A percentile compares a stretch with the other conserved stretches of the same genome.
These are phyloP conservation scores for Heliothis subflexa DNA, from an alignment of 1,140 invertebrate species.

Conservation along the genomic window DNA sequence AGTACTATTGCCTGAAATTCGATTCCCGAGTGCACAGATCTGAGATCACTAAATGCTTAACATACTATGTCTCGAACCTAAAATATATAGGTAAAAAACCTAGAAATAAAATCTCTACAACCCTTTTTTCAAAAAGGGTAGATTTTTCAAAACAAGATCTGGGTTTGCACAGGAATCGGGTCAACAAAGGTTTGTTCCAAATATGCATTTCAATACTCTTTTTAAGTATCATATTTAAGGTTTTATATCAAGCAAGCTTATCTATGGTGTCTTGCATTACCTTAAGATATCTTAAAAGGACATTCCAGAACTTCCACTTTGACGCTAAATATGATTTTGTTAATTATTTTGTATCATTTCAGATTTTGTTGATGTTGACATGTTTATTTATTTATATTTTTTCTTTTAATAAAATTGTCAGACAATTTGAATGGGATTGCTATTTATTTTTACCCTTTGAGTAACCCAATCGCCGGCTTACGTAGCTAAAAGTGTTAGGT, in stretches of 20 bases:
- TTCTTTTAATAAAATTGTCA: conserved; percentile 63
- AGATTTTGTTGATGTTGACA: conserved; percentile 54
- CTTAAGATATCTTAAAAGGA: conserved; percentile 58
- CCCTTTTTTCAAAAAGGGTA: neutral
- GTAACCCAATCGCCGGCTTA: neutral
- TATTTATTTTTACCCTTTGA: neutral
- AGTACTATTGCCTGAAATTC: neutral
- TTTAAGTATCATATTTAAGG: conserved; percentile 53
- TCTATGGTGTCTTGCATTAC: neutral
- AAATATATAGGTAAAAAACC: neutral
- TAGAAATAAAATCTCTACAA: neutral
- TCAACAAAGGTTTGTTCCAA: conserved; percentile 30
- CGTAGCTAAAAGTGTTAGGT: too few relatives aligned
- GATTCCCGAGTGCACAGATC: neutral
- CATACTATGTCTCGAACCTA: too few relatives aligned
- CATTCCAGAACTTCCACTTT: conserved; percentile 52
- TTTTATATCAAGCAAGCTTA: conserved; percentile 34
- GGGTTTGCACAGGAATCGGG: neutral
- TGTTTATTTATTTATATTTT: conserved; percentile 59
- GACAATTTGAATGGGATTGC: conserved; percentile 42
- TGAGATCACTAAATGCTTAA: too few relatives aligned
- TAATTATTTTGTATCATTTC: conserved; percentile 53
- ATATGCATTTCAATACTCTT: conserved; percentile 53
- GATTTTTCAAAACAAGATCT: neutral
- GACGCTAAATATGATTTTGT: conserved; percentile 42